Evolutionary conservation across 2,888 invertebrate species (phyloP), one percentile per base, ranked within the genome.

Genomic region (Pycnomerus fuliginosus): DNA sequence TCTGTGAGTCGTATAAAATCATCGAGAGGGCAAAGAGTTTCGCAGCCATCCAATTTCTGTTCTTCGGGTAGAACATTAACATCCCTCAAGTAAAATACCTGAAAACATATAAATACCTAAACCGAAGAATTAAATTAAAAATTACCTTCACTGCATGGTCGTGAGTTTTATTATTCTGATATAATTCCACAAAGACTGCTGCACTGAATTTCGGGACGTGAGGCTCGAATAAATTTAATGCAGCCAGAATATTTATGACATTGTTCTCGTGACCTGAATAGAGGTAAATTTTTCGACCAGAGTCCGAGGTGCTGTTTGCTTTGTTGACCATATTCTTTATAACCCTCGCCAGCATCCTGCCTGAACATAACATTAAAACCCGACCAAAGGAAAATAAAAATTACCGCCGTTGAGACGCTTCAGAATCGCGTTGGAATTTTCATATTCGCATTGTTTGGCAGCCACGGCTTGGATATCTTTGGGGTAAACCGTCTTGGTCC

Each of bases 251-350:
- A 23, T 76, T 72, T 8, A 76, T 71, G 3, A 82, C 68, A 16
- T 79, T 80, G 3, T 77, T 74, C 56, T 82, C 82, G 61, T 82
- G 82, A 1, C 74, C 78, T 16, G 77, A 73, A 61, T 74, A 77
- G 14, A 79, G 53, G 51, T 67, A 71, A 16, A 78, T 62, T 52
- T 74, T 76, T 3, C 62, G 60, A 1, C 48, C 38, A 2, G 59
- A 55, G 2, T 44, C 4, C n/a, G 61, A 36, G 2, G 27, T 32
- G 15, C 55, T 49, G 7, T 49, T 50, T 2, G 61, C 48, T 47
- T 63, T 64, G 13, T 48, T 46, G 4, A 54, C 32, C 62, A 68
- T 69, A 33, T 67, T 54, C 12, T 61, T 49, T 10, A 68, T 52
- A 1, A 68, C 60, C 38, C 54, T 62, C 11, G 55, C 56, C 25